phyloP scores from a whole-genome alignment of 2,888 invertebrate genomes.

The Drosophila stalkeri region DNA sequence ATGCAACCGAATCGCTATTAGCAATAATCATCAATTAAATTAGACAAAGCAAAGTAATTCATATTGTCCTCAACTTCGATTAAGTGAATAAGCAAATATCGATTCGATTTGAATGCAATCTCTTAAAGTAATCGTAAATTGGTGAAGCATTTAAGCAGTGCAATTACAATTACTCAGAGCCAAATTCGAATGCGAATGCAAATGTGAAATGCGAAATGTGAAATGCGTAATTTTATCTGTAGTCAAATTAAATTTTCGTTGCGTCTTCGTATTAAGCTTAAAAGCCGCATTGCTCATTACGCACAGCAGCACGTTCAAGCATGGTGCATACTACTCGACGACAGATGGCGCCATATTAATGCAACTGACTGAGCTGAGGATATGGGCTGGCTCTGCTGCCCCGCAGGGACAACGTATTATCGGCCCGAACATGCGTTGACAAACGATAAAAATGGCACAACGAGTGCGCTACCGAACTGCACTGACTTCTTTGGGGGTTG shows the following conservation, averaged over 20 bases:
- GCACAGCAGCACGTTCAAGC: conserved; percentile 35
- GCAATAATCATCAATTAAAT: no score
- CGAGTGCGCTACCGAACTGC: background rate
- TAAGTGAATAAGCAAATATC: background rate
- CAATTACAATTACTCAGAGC: conserved; percentile 6
- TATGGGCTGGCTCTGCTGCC: conserved; percentile 7
- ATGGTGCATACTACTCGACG: conserved; percentile 39
- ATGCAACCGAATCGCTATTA: no score
- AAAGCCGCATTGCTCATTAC: conserved; percentile 57
- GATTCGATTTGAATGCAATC: background rate
- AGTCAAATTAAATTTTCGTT: conserved; percentile 21
- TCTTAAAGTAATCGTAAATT: background rate
- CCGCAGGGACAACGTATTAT: conserved; percentile 42
- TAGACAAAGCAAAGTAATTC: no score
- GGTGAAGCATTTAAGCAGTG: background rate
- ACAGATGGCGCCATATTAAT: conserved; percentile 73
- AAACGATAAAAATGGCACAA: conserved; percentile 2
- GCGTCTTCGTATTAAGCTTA: conserved; percentile 25
- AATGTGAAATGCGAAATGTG: no score
- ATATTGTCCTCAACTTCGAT: no score
- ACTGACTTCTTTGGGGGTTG: conserved; percentile 32
- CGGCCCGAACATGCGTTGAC: conserved; percentile 39
- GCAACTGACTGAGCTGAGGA: conserved; percentile 17
- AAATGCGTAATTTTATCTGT: background rate
- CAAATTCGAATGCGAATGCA: background rate